A percentile compares a stretch with the other conserved stretches of the same genome.
Evolutionary conservation across 2,113 vertebrate species (phyloP).

Genomic region (Corydoras sp.): DNA sequence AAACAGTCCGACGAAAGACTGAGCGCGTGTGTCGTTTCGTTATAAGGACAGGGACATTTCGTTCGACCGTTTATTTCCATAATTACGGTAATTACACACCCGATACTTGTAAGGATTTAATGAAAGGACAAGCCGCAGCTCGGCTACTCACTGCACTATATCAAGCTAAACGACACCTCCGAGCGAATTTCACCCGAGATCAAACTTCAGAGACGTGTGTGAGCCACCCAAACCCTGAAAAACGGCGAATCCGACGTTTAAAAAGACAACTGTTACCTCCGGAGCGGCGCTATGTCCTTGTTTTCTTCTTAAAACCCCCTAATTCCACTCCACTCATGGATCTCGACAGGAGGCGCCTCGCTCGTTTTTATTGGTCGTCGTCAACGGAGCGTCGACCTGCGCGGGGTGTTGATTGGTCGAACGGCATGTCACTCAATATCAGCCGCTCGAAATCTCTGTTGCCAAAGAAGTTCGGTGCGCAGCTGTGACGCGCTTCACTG

Average conservation of each 20-base stretch:
- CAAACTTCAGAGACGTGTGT: background rate
- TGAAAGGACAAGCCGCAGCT: background rate
- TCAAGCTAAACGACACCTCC: conserved; percentile 28
- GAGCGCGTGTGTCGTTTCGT: background rate
- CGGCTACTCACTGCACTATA: conserved; percentile 7
- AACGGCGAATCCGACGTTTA: background rate
- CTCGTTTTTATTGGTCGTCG: conserved; percentile 25
- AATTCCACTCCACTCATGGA: conserved; percentile 63
- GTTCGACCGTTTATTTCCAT: too few relatives aligned
- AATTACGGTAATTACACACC: too few relatives aligned
- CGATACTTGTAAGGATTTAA: background rate
- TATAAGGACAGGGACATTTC: too few relatives aligned
- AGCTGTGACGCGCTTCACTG: conserved; percentile 1
- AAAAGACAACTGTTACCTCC: conserved; percentile 52
- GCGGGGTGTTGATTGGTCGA: conserved; percentile 50
- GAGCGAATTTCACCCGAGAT: background rate
- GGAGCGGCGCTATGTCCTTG: conserved; percentile 59
- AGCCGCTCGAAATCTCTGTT: conserved; percentile 68
- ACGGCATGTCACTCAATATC: conserved; percentile 54
- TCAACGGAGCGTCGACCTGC: conserved; percentile 45
- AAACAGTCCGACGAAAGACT: background rate
- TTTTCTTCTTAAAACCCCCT: conserved; percentile 67
- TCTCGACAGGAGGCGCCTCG: conserved; percentile 49
- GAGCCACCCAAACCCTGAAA: background rate
- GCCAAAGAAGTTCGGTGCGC: conserved; percentile 58